Evolutionary conservation across 2,888 invertebrate genomes (phyloP), one percentile per base, ranked within the genome.

Genomic region (Eumacrocentrus americanus): DNA sequence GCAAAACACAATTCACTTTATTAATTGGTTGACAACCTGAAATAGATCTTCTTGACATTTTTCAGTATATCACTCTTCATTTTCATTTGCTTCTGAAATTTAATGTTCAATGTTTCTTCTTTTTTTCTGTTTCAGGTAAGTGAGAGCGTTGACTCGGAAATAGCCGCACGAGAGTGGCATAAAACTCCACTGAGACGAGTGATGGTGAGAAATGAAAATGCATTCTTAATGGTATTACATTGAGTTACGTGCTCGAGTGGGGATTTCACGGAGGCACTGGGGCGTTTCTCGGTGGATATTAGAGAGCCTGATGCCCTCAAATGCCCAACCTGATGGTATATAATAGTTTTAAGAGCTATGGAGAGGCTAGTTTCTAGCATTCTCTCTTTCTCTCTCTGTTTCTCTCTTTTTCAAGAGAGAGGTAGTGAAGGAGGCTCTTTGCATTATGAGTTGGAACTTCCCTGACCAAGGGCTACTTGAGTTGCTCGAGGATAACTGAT

Each of bases 61-160:
- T 42, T 22, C 9, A 4, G 12, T 11, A 12, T n/a, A 46, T 46
- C 14, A 46, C n/a, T 22, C 44, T 20, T 44, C 44, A 44, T 44
- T 44, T 18, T 20, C 44, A 20, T 22, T 44, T 22, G 22, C 20
- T 44, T 44, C 23, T 9, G 29, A 6, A 29, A 6, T 50, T 60
- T 34, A 5, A 23, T 54, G 12, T 12, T 40, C n/a, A n/a, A n/a
- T 34, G 3, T 20, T 23, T 22, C 14, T 58, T 46, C 63, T 66
- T 63, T 63, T 60, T 55, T 64, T 60, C 60, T 69, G 65, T 72
- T 72, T 55, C 67, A 65, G 70, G 70, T 69, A 64, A 66, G 66
- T 61, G 55, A 57, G 5, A 11, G n/a, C 6, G n/a, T 29, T 9
- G 4, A 35, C 6, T 6, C 0, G 18, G 16, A 34, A 50, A 22